Base-by-base conservation (phyloP, 2,888 invertebrate species). In the Carabus problematicus region DNA sequence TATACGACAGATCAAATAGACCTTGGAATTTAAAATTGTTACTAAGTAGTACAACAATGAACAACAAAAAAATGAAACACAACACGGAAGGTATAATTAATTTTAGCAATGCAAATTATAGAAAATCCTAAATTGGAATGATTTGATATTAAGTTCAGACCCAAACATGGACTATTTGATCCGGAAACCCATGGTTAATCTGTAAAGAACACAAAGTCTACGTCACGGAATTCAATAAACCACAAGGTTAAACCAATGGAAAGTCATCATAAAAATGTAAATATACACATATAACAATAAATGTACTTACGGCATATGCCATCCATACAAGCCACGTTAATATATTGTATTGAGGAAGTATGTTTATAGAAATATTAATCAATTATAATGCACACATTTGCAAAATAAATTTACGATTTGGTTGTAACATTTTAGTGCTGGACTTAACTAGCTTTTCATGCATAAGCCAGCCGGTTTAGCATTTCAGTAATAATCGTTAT, bases 211-310 rank as follows among this genome's bases (percentile, higher is more conserved):
- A 52, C n/a, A 52, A 14, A 52, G 19, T 54, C 18, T 49, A 39
- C 43, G 54, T 64, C 55, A 45, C 42, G 64, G 45, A 11, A 52
- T 52, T 52, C 45, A 61, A 61, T 56, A 55, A 64, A 63, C 42
- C 29, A 64, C 64, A 64, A 64, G 64, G 64, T 16, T 64, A 42
- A 41, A 43, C 56, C 64, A 64, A 56, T 56, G 64, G 56, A 45
- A 54, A 64, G 64, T 64, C 64, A 56, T 16, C 16, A 19, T 52
- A 52, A 52, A 52, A 18, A 52, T 52, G 52, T 6, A 45, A 11
- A 45, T 11, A 45, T 12, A 45, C 14, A 19, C 16, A 12, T 47
- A 47, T 52, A 52, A 52, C 52, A 52, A 52, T 52, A 14, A 52
- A 52, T 29, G 29, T 29, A 29, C 6, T 2, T 29, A 29, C 29